Evolutionary conservation across 2,888 invertebrate species (phyloP), one percentile per base, ranked within the genome.

Genomic region (Encarsia formosa): DNA sequence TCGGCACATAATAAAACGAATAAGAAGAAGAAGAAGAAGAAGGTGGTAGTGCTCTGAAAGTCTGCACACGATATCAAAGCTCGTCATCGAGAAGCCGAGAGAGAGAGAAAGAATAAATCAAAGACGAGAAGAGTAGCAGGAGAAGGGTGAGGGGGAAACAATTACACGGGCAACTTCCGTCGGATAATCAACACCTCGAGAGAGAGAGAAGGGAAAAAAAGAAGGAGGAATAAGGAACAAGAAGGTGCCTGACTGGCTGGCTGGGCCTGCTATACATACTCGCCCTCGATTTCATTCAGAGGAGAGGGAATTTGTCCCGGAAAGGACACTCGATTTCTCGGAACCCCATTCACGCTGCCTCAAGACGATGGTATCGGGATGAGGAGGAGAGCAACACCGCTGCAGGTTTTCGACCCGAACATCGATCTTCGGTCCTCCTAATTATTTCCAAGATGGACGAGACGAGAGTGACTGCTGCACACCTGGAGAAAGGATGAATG

Each of bases 281-380:
- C 26, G 5, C 61, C 67, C 65, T 66, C 68, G 65, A 69, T 73
- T 71, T 70, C 71, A 71, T 71, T 72, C 59, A n/a, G n/a, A n/a
- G n/a, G n/a, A n/a, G n/a, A n/a, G n/a, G 69, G 72, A 71, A 73
- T 73, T 72, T 67, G 69, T 73, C 73, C 72, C 72, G 73, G 73
- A 73, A 73, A 73, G 72, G 70, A 70, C 69, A 71, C 68, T 61
- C 61, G 67, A 70, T 73, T 73, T 73, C 73, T 73, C 52, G 69
- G 73, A 71, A 73, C 66, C 59, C 59, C 54, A 58, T 58, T 61
- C 60, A 55, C 60, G 31, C 9, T 29, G 34, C 32, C 5, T 40
- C 5, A 51, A 40, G 62, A 59, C 56, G 67, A 68, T 69, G 61
- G 60, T 68, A 69, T 68, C 69, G 59, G 20, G n/a, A n/a, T n/a